Evolutionary conservation across 2,888 invertebrate species (phyloP).

Genomic region (Sinohyriopsis cumingii): DNA sequence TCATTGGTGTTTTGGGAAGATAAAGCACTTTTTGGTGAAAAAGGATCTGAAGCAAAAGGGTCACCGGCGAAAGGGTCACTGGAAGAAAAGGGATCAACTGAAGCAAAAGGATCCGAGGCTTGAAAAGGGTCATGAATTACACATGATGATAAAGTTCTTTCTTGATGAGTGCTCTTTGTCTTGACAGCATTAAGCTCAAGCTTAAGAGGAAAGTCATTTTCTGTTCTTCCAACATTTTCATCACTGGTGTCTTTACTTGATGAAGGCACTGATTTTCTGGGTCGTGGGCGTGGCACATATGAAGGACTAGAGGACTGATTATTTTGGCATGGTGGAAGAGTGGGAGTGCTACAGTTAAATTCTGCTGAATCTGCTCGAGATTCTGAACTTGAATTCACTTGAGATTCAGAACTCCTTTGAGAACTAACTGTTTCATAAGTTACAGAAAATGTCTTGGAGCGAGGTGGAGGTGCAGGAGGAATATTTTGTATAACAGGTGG

Average conservation of each 20-base stretch:
- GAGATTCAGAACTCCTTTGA: too few species aligned
- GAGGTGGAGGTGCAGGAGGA: conserved; percentile 16
- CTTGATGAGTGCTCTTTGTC: background rate
- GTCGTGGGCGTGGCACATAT: conserved; percentile 27
- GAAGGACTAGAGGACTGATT: too few species aligned
- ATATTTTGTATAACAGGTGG: conserved; percentile 10
- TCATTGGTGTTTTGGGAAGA: conserved; percentile 24
- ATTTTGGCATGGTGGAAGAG: conserved; percentile 37
- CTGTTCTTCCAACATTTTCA: too few species aligned
- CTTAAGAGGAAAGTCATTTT: too few species aligned
- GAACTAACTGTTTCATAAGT: too few species aligned
- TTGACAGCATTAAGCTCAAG: background rate
- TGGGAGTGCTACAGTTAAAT: conserved; percentile 9
- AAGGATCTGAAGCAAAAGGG: conserved; percentile 34
- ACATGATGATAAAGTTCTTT: conserved; percentile 1
- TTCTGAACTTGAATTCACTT: too few species aligned
- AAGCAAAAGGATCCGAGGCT: conserved; percentile 44
- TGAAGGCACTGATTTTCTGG: conserved; percentile 8
- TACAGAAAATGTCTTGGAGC: too few species aligned
- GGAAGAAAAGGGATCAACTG: conserved; percentile 26
- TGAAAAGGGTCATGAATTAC: conserved; percentile 44
- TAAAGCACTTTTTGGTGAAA: conserved; percentile 22
- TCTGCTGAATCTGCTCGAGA: too few species aligned
- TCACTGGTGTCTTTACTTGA: too few species aligned
- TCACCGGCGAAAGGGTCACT: conserved; percentile 35